Percentiles rank a stretch among this genome's conserved stretches.
Conservation (phyloP, 1,140 invertebrate genomes). For the Solen grandis region DNA sequence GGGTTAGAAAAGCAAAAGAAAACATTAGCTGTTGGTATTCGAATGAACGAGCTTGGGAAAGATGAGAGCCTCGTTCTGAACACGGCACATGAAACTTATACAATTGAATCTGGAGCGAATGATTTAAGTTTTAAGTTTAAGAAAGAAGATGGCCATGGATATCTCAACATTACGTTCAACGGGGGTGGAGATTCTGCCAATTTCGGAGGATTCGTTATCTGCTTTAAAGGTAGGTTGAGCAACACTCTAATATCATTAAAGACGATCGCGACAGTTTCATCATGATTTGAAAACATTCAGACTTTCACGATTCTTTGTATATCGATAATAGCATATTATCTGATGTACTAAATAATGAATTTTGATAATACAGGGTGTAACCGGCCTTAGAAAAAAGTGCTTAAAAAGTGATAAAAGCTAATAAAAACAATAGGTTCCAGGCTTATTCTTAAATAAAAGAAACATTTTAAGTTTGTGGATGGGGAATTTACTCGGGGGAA, state of each 20-base stretch:
- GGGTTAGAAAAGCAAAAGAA: neutral
- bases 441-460: no score
- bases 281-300: neutral
- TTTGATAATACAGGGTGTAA: no score
- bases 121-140: neutral
- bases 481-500: no score
- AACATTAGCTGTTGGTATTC: neutral
- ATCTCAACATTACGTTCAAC: neutral
- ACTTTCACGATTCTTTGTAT: neutral
- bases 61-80: neutral
- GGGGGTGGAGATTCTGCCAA: neutral
- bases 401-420: no score
- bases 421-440: no score
- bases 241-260: neutral
- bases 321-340: no score
- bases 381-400: no score
- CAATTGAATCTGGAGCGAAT: neutral
- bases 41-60: neutral
- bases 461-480: no score
- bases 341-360: no score
- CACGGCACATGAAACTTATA: neutral
- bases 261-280: neutral
- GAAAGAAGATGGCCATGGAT: neutral
- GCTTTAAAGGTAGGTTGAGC: conserved; percentile 42
- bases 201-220: conserved; percentile 33